These are phyloP conservation scores for Dinothrombium tinctorium DNA, from an alignment of 1,140 invertebrate genomes.

Conservation along the genomic window DNA sequence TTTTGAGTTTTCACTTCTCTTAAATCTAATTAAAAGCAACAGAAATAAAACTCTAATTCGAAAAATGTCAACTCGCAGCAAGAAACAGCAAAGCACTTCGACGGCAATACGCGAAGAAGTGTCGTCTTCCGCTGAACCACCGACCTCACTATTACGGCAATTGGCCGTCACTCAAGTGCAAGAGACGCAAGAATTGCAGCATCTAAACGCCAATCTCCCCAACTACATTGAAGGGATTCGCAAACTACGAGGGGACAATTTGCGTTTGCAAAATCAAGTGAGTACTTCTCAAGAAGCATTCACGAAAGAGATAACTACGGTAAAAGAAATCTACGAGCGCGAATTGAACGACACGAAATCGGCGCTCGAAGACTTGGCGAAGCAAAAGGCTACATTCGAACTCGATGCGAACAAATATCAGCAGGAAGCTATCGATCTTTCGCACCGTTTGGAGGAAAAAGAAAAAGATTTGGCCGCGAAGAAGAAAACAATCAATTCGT, in stretches of 20 bases:
- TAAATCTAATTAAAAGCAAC: too few species aligned
- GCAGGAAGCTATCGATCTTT: slow-evolving; percentile 60
- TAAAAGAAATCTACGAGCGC: slow-evolving; percentile 73
- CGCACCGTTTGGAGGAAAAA: too few species aligned
- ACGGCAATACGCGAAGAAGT: too few species aligned
- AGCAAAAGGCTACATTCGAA: slow-evolving; percentile 66
- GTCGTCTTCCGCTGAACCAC: too few species aligned
- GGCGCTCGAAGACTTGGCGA: slow-evolving; percentile 62
- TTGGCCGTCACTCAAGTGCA: slow-evolving; percentile 36
- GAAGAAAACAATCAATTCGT: too few species aligned
- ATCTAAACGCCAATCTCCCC: slow-evolving; percentile 82
- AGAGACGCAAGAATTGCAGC: slow-evolving; percentile 76
- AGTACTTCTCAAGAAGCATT: slow-evolving; percentile 50
- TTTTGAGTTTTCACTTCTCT: too few species aligned
- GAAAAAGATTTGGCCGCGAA: too few species aligned
- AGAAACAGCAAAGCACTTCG: too few species aligned
- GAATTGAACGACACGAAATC: slow-evolving; percentile 64
- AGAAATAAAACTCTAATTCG: too few species aligned
- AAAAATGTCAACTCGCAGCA: too few species aligned
- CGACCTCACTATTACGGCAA: background rate
- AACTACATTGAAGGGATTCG: slow-evolving; percentile 83
- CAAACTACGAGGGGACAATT: slow-evolving; percentile 72
- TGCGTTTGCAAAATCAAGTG: slow-evolving; percentile 51
- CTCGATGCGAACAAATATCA: slow-evolving; percentile 64
- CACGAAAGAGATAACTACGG: slow-evolving; percentile 56